phyloP scores from a whole-genome alignment of 37 sponge, comb jelly and placozoan species.

The Eunapius fragilis region DNA sequence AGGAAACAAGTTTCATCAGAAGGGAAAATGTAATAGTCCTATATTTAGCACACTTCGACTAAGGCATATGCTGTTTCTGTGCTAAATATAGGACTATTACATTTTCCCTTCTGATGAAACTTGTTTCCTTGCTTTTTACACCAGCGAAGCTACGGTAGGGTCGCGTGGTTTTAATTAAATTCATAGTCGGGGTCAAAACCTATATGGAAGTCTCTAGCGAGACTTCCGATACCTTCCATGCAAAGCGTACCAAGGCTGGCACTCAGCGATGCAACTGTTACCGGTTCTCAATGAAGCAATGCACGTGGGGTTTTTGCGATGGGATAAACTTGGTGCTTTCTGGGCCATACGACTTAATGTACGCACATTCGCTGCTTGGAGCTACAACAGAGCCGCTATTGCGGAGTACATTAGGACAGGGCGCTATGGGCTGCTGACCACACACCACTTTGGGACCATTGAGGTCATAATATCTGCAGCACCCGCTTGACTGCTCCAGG shows the following conservation, averaged over 20 bases:
- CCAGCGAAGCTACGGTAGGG: too few relatives aligned
- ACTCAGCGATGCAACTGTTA: not conserved
- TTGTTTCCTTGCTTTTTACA: too few relatives aligned
- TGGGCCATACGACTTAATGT: not conserved
- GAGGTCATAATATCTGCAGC: not conserved
- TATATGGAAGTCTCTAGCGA: too few relatives aligned
- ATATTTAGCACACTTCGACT: too few relatives aligned
- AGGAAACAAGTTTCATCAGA: too few relatives aligned
- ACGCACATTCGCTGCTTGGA: not conserved
- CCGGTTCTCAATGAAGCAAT: not conserved
- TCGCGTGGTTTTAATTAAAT: too few relatives aligned
- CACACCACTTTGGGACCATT: not conserved
- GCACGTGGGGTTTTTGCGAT: not conserved
- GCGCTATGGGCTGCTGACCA: not conserved
- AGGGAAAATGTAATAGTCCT: too few relatives aligned
- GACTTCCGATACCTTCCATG: not conserved
- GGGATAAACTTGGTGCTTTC: not conserved
- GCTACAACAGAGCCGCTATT: not conserved
- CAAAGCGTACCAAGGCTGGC: not conserved
- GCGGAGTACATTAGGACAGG: not conserved
- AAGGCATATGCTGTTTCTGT: too few relatives aligned
- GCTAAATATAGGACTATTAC: too few relatives aligned
- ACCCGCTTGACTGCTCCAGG: not conserved
- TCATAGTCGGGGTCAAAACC: too few relatives aligned
- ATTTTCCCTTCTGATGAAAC: too few relatives aligned